Conservation (phyloP, 2,888 invertebrate genomes). For the Agriopis leucophaearia region DNA sequence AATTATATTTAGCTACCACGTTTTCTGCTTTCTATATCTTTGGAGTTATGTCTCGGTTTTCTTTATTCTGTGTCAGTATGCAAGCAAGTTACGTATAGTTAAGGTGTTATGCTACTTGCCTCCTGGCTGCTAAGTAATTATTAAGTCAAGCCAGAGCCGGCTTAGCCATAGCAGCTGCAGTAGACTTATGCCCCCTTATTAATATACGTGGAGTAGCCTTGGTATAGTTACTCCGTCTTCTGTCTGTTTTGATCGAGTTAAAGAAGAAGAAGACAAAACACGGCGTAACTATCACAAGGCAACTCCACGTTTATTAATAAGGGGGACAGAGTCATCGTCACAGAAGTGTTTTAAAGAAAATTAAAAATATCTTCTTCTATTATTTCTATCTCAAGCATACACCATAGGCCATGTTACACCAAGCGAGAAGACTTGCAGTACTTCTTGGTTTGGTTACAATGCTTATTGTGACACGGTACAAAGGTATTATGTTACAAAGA, state of each 20-base stretch:
- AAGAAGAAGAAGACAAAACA: too few relatives aligned
- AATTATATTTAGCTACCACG: too few relatives aligned
- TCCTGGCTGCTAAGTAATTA: constrained; percentile 56
- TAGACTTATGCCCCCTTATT: too few relatives aligned
- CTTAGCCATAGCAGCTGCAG: constrained; percentile 37
- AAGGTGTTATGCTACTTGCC: constrained; percentile 49
- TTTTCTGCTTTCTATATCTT: not conserved
- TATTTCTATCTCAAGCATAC: not conserved
- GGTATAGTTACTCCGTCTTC: too few relatives aligned
- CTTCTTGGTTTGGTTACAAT: constrained; percentile 16
- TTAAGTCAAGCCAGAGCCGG: constrained; percentile 51
- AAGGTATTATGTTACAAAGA: constrained; percentile 26
- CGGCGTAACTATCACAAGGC: too few relatives aligned
- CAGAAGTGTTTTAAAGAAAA: too few relatives aligned
- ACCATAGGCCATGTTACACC: not conserved
- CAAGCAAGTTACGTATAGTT: constrained; percentile 35
- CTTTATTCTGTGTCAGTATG: constrained; percentile 7
- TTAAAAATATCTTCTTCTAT: too few relatives aligned
- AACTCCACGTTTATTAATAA: too few relatives aligned
- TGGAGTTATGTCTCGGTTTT: not conserved
- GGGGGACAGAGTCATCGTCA: too few relatives aligned
- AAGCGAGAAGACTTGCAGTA: constrained; percentile 1
- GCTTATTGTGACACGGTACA: constrained; percentile 23
- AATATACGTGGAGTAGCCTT: too few relatives aligned
- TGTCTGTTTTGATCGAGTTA: too few relatives aligned